phyloP scores from a whole-genome alignment of 1,140 invertebrate genomes.

The Drosophila littoralis region DNA sequence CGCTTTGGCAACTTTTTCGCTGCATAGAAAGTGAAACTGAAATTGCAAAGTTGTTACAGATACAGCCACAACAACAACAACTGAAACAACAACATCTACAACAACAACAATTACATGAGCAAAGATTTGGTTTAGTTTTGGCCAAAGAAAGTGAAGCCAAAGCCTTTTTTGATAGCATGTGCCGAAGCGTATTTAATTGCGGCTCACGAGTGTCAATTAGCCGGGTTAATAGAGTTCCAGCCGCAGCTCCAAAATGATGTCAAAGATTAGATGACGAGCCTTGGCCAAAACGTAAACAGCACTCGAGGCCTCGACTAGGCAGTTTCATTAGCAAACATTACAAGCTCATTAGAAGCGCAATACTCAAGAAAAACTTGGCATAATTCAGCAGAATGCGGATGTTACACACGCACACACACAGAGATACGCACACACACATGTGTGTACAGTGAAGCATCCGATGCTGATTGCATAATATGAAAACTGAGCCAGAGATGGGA shows the following conservation, averaged over 20 bases:
- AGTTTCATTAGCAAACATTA: conserved; percentile 45
- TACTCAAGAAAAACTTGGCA: conserved; percentile 46
- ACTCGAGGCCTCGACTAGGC: conserved; percentile 12
- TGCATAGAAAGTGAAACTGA: conserved; percentile 75
- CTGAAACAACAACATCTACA: conserved; percentile 14
- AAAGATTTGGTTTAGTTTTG: conserved; percentile 53
- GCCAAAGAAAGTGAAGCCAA: conserved; percentile 65
- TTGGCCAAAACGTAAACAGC: conserved; percentile 23
- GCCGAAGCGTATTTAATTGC: conserved; percentile 22
- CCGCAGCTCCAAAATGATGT: conserved; percentile 22
- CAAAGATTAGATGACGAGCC: conserved; percentile 17
- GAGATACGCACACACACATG: neutral
- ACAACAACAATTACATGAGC: conserved; percentile 70
- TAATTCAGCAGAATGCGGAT: conserved; percentile 42
- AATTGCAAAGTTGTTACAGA: conserved; percentile 60
- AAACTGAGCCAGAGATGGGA: neutral
- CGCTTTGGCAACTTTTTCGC: conserved; percentile 41
- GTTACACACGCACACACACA: neutral
- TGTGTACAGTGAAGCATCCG: conserved; percentile 28
- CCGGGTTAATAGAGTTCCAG: conserved; percentile 15
- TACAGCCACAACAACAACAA: conserved; percentile 27
- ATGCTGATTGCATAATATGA: conserved; percentile 3
- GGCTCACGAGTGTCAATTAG: conserved; percentile 41
- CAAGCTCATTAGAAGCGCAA: conserved; percentile 55
- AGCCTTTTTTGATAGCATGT: conserved; percentile 57